phyloP scores from a whole-genome alignment of 2,888 invertebrate genomes.

The Oscheius sp. region DNA sequence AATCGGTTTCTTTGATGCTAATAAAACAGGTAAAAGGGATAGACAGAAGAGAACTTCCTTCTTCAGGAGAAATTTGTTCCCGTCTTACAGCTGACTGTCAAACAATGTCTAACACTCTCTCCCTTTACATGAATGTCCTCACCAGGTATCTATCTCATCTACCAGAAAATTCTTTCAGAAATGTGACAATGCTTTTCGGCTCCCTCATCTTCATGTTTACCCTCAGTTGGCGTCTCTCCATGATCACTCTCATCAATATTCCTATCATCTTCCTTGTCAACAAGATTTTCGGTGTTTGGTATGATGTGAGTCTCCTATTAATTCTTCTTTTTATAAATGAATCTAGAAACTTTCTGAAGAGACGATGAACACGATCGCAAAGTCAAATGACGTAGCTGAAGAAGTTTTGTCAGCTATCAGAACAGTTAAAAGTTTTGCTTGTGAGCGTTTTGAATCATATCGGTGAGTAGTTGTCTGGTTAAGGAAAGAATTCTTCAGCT shows the following conservation, averaged over 20 bases:
- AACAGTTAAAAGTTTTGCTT: conserved; percentile 73
- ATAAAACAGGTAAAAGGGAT: conserved; percentile 72
- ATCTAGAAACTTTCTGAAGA: conserved; percentile 71
- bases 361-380: conserved; percentile 71
- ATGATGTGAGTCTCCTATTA: conserved; percentile 67
- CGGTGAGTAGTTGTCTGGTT: conserved; percentile 39
- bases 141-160: too few relatives aligned
- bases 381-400: conserved; percentile 73
- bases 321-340: neutral
- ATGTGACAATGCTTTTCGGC: conserved; percentile 71
- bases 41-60: neutral
- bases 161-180: too few relatives aligned
- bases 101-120: conserved; percentile 72
- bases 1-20: conserved; percentile 71
- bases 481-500: conserved; percentile 40
- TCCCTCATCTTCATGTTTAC: conserved; percentile 72
- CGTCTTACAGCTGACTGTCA: conserved; percentile 73
- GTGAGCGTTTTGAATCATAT: conserved; percentile 70
- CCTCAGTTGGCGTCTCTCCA: conserved; percentile 71
- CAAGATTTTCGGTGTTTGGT: conserved; percentile 72
- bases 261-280: conserved; percentile 71
- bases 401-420: conserved; percentile 72
- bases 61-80: conserved; percentile 72
- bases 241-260: conserved; percentile 72
- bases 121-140: conserved; percentile 72